These are phyloP conservation scores for Phenganax subtilis DNA, from an alignment of 92 coral and sea anemone species.

Conservation along the genomic window DNA sequence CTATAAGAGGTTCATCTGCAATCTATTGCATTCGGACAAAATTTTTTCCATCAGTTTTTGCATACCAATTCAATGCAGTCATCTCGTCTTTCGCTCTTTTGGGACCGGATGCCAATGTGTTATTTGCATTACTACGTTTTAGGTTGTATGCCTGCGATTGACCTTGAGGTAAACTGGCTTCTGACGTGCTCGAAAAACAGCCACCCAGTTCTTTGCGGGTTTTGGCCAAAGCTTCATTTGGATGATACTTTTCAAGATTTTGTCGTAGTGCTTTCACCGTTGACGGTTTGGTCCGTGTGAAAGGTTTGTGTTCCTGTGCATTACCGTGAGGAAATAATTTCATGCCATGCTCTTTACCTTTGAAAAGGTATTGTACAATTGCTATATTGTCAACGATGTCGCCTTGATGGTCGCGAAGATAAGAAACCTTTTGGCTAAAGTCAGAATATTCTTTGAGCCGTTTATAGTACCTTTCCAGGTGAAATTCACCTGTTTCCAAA, in stretches of 20 bases:
- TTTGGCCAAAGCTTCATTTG: constrained; percentile 27
- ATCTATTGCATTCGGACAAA: constrained; percentile 10
- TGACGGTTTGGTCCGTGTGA: constrained; percentile 9
- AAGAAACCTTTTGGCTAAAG: neutral
- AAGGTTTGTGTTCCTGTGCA: neutral
- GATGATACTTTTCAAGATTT: neutral
- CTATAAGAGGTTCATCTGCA: constrained; percentile 41
- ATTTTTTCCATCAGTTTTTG: constrained; percentile 14
- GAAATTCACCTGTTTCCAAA: neutral
- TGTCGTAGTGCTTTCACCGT: neutral
- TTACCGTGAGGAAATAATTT: neutral
- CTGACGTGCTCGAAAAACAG: neutral
- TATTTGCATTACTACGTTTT: neutral
- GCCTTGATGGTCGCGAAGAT: neutral
- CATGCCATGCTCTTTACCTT: neutral
- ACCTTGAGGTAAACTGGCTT: constrained; percentile 17
- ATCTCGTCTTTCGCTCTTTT: neutral
- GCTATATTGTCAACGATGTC: neutral
- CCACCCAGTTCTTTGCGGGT: constrained; percentile 28
- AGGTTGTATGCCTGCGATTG: constrained; percentile 25
- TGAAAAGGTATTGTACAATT: neutral
- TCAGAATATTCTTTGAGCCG: neutral
- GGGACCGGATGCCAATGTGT: neutral
- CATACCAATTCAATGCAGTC: constrained; percentile 27
- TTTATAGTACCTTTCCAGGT: neutral